Evolutionary conservation across 1,140 invertebrate genomes (phyloP), one percentile per base, ranked within the genome.

Genomic region (Holcopasites calliopsidis): DNA sequence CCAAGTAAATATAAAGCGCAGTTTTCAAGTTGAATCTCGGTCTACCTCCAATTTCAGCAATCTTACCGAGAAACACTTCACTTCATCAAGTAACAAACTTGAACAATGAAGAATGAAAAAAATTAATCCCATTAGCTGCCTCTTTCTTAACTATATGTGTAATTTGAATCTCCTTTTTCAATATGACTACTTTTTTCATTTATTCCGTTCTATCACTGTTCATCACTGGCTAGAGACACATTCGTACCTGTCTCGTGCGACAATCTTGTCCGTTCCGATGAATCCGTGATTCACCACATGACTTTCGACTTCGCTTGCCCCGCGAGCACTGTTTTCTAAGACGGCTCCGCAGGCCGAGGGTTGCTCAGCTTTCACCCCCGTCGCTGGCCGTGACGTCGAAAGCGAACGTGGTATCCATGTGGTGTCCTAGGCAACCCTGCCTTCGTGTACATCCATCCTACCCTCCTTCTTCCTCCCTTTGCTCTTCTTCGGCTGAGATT

Each of bases 361-460:
- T 78, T 62, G 72, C 77, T 50, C 60, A 69, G 74, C 61, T 73
- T 66, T 52, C 58, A 66, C 76, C 54, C 79, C 76, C 35, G 44
- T 49, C 70, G 42, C 23, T 42, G 21, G n/a, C 21, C 50, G 74
- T 77, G 78, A 80, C 78, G 78, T 80, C 54, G 61, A 44, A 61
- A 42, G n/a, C 73, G 44, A 70, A 61, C 74, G 68, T 73, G 60
- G 64, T 77, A 72, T 77, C 73, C 54, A 83, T 68, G 57, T 62
- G 77, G 81, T 83, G 81, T 84, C 82, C 81, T 77, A 80, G 82
- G 81, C 82, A 80, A 84, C 77, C 72, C 65, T 50, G 23, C 54
- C 42, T 73, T 62, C 49, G 21, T 77, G 42, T 54, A 72, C 49
- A 65, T 52, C 44, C 61, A 40, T 44, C 52, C 26, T 16, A 21